Evolutionary conservation across 2,888 invertebrate species (phyloP).

Genomic region (Phyto melanocephala): DNA sequence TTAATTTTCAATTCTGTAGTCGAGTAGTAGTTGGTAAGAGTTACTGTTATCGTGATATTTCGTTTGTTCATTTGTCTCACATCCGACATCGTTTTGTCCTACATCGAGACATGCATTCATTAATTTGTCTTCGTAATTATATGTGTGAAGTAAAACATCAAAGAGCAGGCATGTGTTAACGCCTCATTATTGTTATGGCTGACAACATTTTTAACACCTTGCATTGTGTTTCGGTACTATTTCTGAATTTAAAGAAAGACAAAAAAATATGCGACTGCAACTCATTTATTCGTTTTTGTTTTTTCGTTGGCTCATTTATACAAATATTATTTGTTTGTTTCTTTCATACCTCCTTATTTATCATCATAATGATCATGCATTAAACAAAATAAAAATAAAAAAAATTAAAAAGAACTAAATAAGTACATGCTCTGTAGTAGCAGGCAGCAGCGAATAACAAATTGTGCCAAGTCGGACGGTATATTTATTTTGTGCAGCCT

Average conservation of each 20-base stretch:
- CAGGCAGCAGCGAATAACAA: conserved; percentile 6
- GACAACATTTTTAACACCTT: conserved; percentile 65
- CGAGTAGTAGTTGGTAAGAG: no score
- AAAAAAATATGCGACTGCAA: not conserved
- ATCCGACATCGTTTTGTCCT: not conserved
- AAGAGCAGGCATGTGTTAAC: conserved; percentile 63
- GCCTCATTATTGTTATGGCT: conserved; percentile 63
- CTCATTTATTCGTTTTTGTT: conserved; percentile 14
- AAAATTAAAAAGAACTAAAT: not conserved
- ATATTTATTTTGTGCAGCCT: conserved; percentile 22
- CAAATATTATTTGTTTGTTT: not conserved
- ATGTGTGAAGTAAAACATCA: conserved; percentile 62
- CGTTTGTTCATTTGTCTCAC: conserved; percentile 15
- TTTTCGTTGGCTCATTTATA: not conserved
- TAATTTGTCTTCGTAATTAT: conserved; percentile 58
- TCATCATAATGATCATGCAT: conserved; percentile 13
- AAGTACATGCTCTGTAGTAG: not conserved
- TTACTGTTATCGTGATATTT: not conserved
- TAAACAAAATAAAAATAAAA: not conserved
- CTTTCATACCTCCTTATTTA: conserved; percentile 9
- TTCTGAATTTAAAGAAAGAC: not conserved
- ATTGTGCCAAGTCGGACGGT: conserved; percentile 39
- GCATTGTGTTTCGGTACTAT: conserved; percentile 34
- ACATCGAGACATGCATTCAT: not conserved
- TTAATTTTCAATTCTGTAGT: not conserved